phyloP scores from a whole-genome alignment of 2,888 invertebrate species.

The Vanessa cardui region DNA sequence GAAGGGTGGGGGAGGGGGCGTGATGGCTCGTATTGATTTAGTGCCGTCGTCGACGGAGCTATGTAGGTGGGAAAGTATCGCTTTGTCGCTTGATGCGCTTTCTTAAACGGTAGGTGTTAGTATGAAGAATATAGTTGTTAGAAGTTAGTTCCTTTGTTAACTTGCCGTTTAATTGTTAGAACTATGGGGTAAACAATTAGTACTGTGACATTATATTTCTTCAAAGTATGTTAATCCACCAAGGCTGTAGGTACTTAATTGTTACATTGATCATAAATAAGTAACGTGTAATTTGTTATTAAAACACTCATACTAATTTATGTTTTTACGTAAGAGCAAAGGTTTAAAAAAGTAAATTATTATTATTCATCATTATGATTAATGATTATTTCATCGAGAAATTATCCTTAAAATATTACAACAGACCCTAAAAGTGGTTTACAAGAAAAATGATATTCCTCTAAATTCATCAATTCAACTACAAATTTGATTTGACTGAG shows the following conservation, averaged over 20 bases:
- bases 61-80: slow-evolving; percentile 76
- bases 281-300: no score
- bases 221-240: no score
- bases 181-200: neutral
- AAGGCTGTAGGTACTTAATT: no score
- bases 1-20: slow-evolving; percentile 62
- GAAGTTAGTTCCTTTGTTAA: neutral
- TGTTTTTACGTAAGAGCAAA: no score
- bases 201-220: no score
- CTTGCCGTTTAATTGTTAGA: neutral
- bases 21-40: slow-evolving; percentile 84
- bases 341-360: no score
- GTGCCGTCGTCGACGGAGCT: slow-evolving; percentile 83
- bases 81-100: slow-evolving; percentile 80
- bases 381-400: no score
- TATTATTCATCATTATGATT: no score
- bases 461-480: neutral
- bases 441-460: neutral
- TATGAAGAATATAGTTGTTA: slow-evolving; percentile 19
- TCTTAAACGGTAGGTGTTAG: slow-evolving; percentile 53
- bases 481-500: neutral
- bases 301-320: no score
- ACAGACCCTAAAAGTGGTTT: no score
- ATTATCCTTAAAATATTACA: no score
- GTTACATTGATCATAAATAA: no score